Evolutionary conservation across 2,113 vertebrate genomes (phyloP).

Genomic region (Amphiprion percula): DNA sequence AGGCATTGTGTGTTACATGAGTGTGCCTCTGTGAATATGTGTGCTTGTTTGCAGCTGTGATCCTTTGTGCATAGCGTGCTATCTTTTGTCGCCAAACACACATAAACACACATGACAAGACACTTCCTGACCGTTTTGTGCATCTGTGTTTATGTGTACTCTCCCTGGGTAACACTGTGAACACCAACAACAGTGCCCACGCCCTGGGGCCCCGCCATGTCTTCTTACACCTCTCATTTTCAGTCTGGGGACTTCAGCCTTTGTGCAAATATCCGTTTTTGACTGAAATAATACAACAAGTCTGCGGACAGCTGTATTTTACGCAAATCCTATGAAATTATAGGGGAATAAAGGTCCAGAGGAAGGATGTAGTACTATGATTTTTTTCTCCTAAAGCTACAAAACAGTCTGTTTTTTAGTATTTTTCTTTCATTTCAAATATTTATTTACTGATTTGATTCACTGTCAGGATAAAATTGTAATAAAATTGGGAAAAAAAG

Average conservation of each 20-base stretch:
- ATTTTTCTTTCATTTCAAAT: no score
- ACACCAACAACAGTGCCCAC: conserved; percentile 72
- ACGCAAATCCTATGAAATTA: conserved; percentile 77
- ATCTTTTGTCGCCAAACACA: conserved; percentile 20
- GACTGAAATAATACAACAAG: conserved; percentile 72
- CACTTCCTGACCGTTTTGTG: conserved; percentile 56
- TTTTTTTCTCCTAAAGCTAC: conserved; percentile 10
- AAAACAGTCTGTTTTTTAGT: background rate
- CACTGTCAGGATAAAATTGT: background rate
- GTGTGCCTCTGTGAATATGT: background rate
- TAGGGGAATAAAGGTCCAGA: conserved; percentile 56
- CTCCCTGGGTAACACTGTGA: conserved; percentile 48
- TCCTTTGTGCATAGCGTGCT: conserved; percentile 35
- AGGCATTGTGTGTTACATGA: conserved; percentile 28
- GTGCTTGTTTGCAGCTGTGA: conserved; percentile 38
- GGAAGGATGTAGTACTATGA: conserved; percentile 48
- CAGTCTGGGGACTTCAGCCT: conserved; percentile 75
- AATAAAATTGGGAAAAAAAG: no score
- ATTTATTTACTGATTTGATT: no score
- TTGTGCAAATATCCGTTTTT: conserved; percentile 79
- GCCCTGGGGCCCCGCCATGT: conserved; percentile 64
- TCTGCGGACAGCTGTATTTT: conserved; percentile 73
- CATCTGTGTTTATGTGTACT: conserved; percentile 51
- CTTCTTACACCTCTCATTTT: conserved; percentile 77
- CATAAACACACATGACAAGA: conserved; percentile 35